Evolutionary conservation across 2,888 invertebrate genomes (phyloP).

Genomic region (Ceramica pisi): DNA sequence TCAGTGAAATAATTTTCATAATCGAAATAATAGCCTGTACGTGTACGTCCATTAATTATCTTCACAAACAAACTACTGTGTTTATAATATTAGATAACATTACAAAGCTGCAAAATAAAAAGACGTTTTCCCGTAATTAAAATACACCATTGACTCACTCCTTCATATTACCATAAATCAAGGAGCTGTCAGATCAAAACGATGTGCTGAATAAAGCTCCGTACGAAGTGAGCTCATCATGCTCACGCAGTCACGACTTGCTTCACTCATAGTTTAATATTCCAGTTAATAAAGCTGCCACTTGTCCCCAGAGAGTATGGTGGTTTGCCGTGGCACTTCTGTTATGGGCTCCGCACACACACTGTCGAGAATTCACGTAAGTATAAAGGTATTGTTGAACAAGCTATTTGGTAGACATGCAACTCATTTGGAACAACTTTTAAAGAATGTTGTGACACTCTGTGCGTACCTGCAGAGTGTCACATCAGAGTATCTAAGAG

Average conservation of each 20-base stretch:
- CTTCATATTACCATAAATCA: constrained; percentile 16
- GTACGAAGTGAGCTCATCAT: constrained; percentile 41
- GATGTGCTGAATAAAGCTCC: constrained; percentile 48
- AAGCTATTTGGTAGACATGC: not conserved
- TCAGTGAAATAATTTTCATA: not conserved
- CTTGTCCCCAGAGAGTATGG: constrained; percentile 83
- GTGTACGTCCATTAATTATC: not conserved
- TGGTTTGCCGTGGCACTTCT: constrained; percentile 80
- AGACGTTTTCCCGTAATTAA: not conserved
- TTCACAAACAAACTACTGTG: not conserved
- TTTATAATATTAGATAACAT: not conserved
- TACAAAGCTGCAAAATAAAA: not conserved
- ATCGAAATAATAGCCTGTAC: not conserved
- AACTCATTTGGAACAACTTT: not conserved
- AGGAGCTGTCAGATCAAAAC: constrained; percentile 27
- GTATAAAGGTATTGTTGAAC: constrained; percentile 64
- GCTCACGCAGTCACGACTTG: constrained; percentile 58
- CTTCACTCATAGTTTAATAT: constrained; percentile 53
- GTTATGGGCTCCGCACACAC: constrained; percentile 77
- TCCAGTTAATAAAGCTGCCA: constrained; percentile 62
- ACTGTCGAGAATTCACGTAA: constrained; percentile 85
- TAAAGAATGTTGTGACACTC: too few species aligned
- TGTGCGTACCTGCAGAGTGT: too few species aligned
- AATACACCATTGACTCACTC: constrained; percentile 1
- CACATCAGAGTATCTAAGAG: not conserved